Base-by-base conservation (phyloP, 2,888 invertebrate genomes). In the Euplagia quadripunctaria region DNA sequence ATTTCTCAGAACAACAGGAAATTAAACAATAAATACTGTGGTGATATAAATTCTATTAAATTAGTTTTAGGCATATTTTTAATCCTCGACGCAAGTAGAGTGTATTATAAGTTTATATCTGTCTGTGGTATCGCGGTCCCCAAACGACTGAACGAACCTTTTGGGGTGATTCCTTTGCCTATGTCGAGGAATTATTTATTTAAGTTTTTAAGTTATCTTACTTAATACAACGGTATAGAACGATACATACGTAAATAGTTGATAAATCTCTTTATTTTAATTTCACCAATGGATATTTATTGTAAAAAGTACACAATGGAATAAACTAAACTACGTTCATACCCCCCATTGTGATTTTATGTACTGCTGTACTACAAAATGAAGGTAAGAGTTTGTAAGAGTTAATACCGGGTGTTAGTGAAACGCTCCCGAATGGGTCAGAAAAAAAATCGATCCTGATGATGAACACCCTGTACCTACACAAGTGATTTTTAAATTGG, bases 321-420 rank as follows among this genome's bases (percentile, higher is more conserved):
- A 58, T 20, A 68, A 68, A 68, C 68, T 68, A 68, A 20, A 52
- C 43, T 42, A n/a, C 52, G 49, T 42, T 51, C 64, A 68, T 68
- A 43, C 16, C 20, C 43, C 55, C 58, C 9, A 58, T 68, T 58
- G 46, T 58, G 43, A 58, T 43, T 68, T 20, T 68, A 55, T 58
- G 20, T 16, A 42, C 8, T 46, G 12, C 61, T 61, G 43, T 6
- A 20, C 58, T 31, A 46, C 11, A 17, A 61, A 68, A 61, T 31
- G 5, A 69, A 61, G 46, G 16, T n/a, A n/a, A n/a, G n/a, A n/a
- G n/a, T n/a, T n/a, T n/a, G n/a, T n/a, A n/a, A n/a, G n/a, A n/a
- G n/a, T n/a, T n/a, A n/a, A n/a, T n/a, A n/a, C n/a, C n/a, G n/a
- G n/a, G n/a, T n/a, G n/a, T n/a, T n/a, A n/a, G n/a, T n/a, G n/a